Evolutionary conservation across 2,797 vertebrate genomes (phyloP).

Genomic region (Momotus momota): DNA sequence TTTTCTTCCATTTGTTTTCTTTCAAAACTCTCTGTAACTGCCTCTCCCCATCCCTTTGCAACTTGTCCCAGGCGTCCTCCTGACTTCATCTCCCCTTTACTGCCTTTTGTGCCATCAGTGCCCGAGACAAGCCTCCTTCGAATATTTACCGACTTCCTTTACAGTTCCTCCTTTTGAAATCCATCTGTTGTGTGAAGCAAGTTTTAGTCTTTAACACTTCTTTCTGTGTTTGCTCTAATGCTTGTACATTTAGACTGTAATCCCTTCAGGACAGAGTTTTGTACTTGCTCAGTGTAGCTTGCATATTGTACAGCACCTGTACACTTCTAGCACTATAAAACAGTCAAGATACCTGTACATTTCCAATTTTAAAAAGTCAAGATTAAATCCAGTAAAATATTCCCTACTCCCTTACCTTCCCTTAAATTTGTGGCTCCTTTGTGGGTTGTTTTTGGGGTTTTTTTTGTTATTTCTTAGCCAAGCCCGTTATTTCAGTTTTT

Average conservation of each 20-base stretch:
- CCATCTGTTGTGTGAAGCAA: background rate
- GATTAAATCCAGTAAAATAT: background rate
- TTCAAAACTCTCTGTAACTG: background rate
- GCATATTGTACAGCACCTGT: background rate
- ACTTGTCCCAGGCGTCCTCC: background rate
- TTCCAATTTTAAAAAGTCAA: background rate
- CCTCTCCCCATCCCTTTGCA: background rate
- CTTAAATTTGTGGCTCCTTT: conserved; percentile 1
- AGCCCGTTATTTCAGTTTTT: conserved; percentile 18
- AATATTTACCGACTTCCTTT: conserved; percentile 14
- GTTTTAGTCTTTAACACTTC: background rate
- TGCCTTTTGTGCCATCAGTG: background rate
- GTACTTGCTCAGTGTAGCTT: background rate
- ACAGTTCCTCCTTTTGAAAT: background rate
- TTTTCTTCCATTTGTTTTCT: conserved; percentile 28
- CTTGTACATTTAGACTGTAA: background rate
- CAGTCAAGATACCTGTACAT: background rate
- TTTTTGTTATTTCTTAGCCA: background rate
- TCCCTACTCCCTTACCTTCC: conserved; percentile 1
- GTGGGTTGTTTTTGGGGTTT: background rate
- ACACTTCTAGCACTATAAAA: background rate
- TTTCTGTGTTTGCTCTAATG: conserved; percentile 14
- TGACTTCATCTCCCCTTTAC: conserved; percentile 5
- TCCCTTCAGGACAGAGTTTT: conserved; percentile 37
- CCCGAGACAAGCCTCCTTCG: background rate